phyloP scores from a whole-genome alignment of 2,888 invertebrate genomes.

The Tenthredo notha region DNA sequence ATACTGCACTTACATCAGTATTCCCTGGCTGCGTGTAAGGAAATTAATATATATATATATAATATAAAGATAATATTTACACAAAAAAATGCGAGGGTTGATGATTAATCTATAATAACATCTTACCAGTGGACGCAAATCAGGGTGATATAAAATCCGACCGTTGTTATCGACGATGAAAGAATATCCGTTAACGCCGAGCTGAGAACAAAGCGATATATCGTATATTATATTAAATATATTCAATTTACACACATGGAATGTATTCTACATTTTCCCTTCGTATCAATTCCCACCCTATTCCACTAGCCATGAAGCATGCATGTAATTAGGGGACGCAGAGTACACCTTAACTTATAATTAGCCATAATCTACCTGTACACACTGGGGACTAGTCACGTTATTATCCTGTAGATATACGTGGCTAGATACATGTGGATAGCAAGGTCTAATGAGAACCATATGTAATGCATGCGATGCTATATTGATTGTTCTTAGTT shows the following conservation, averaged over 20 bases:
- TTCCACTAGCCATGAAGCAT: background rate
- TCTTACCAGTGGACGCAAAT: constrained; percentile 92
- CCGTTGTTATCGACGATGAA: constrained; percentile 99
- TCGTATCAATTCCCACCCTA: background rate
- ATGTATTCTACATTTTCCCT: background rate
- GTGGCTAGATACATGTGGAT: background rate
- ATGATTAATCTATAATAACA: constrained; percentile 11
- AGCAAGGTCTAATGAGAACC: background rate
- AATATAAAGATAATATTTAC: background rate
- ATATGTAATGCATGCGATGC: background rate
- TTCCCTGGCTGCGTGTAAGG: constrained; percentile 71
- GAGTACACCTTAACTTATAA: constrained; percentile 3
- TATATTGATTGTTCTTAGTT: background rate
- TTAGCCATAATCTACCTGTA: background rate
- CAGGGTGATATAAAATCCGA: constrained; percentile 97
- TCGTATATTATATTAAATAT: background rate
- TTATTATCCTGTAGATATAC: background rate
- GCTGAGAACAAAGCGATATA: constrained; percentile 80
- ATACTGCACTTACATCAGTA: constrained; percentile 70
- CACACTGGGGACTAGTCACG: background rate
- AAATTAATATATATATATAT: constrained; percentile 30
- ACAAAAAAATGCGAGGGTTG: background rate
- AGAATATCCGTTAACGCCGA: constrained; percentile 97
- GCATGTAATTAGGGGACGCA: background rate
- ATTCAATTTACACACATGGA: too few species aligned